Percentiles rank a stretch among this genome's conserved stretches.
phyloP scores from a whole-genome alignment of 2,797 vertebrate genomes.

The Euphonia xanthogaster region DNA sequence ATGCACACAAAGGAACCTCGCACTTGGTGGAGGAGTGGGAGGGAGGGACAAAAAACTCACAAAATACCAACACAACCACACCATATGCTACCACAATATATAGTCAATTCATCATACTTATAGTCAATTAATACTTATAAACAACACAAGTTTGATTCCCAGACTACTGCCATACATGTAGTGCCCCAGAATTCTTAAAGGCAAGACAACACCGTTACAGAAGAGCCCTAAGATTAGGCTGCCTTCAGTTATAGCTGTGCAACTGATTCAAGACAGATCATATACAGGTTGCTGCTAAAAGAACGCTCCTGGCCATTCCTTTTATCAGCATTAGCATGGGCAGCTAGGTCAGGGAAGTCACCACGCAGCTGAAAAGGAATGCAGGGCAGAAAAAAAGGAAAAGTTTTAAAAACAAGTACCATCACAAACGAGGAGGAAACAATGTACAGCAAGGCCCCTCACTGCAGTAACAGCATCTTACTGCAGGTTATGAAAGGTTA shows the following conservation, averaged over 20 bases:
- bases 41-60: background rate
- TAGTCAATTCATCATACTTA: background rate
- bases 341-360: background rate
- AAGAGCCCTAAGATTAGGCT: background rate
- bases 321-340: fast-evolving
- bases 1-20: background rate
- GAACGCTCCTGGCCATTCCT: background rate
- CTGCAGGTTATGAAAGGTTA: background rate
- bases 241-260: background rate
- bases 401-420: background rate
- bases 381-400: background rate
- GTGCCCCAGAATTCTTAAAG: background rate
- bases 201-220: background rate
- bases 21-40: fast-evolving
- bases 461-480: background rate
- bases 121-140: background rate
- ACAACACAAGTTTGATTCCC: background rate
- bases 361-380: background rate
- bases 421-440: background rate
- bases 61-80: background rate
- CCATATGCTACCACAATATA: background rate
- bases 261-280: background rate
- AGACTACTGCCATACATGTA: background rate
- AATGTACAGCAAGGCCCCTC: background rate
- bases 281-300: background rate